A percentile compares a stretch with the other conserved stretches of the same genome.
Conservation (phyloP, 2,113 vertebrate species). For the Hemicordylus capensis region DNA sequence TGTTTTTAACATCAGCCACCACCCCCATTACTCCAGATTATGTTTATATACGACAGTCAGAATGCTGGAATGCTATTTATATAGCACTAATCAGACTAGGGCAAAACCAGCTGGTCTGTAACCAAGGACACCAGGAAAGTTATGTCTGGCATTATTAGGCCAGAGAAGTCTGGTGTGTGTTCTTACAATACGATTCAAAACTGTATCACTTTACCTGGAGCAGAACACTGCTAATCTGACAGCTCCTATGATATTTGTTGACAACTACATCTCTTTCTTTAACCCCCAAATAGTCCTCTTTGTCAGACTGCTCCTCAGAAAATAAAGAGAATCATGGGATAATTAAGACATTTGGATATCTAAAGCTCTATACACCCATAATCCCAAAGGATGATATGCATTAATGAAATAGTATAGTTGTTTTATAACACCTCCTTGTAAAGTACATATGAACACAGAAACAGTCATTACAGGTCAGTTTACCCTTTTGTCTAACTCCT, state of each 20-base stretch:
- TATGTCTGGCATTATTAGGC: slow-evolving; percentile 59
- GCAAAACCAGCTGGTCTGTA: slow-evolving; percentile 69
- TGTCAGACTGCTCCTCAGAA: slow-evolving; percentile 12
- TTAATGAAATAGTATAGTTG: slow-evolving; percentile 10
- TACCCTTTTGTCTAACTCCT: slow-evolving; percentile 19
- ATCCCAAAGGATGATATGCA: slow-evolving; percentile 15
- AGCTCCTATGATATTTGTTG: neutral
- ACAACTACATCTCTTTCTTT: neutral
- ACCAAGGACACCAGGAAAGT: slow-evolving; percentile 64
- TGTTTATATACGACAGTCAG: slow-evolving; percentile 44
- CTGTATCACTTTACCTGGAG: slow-evolving; percentile 58
- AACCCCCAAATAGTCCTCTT: neutral
- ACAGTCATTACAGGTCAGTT: slow-evolving; percentile 5
- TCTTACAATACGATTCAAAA: slow-evolving; percentile 42
- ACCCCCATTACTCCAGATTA: slow-evolving; percentile 22
- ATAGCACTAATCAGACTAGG: slow-evolving; percentile 56
- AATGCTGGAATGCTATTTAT: slow-evolving; percentile 70
- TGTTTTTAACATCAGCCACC: slow-evolving; percentile 15
- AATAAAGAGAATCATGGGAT: slow-evolving; percentile 7
- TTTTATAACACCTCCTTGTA: slow-evolving; percentile 22
- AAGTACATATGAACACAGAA: slow-evolving; percentile 10
- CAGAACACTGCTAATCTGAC: slow-evolving; percentile 34
- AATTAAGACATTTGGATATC: neutral
- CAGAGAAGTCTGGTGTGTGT: slow-evolving; percentile 46
- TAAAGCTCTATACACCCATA: neutral